Percentiles rank a stretch among this genome's conserved stretches.
Evolutionary conservation across 1,140 invertebrate genomes (phyloP).

Genomic region (Trissolcus basalis): DNA sequence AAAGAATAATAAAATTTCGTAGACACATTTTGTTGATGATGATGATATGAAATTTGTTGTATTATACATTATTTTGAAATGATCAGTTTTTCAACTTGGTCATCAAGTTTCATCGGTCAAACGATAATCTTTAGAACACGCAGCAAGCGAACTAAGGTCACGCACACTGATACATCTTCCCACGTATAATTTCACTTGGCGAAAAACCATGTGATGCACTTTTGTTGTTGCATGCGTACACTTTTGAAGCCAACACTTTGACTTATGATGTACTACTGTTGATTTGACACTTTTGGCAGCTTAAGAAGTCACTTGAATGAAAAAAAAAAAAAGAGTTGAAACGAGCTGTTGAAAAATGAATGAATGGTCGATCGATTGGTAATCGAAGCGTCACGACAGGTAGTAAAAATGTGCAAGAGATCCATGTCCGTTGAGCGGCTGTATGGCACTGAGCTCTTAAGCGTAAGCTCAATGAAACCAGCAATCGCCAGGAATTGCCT

Average conservation of each 20-base stretch:
- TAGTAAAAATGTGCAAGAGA: conserved; percentile 62
- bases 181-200: conserved; percentile 29
- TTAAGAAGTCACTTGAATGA: too few species aligned
- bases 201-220: not conserved
- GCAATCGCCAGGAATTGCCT: conserved; percentile 78
- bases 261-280: too few species aligned
- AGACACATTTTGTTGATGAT: too few species aligned
- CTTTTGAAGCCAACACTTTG: too few species aligned
- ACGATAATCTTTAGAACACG: conserved; percentile 28
- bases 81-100: too few species aligned
- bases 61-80: too few species aligned
- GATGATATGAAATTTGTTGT: too few species aligned
- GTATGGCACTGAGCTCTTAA: conserved; percentile 73
- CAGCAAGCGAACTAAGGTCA: conserved; percentile 36
- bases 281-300: too few species aligned
- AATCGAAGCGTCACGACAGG: conserved; percentile 45
- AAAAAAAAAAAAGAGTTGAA: too few species aligned
- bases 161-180: conserved; percentile 27
- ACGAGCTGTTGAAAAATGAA: too few species aligned
- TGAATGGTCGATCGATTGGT: conserved; percentile 2
- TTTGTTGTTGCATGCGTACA: not conserved
- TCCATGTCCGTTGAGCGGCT: conserved; percentile 72
- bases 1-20: too few species aligned
- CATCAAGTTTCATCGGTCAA: too few species aligned
- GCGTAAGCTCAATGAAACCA: conserved; percentile 75